Evolutionary conservation across 2,797 vertebrate species (phyloP).

Genomic region (Brotula barbata): DNA sequence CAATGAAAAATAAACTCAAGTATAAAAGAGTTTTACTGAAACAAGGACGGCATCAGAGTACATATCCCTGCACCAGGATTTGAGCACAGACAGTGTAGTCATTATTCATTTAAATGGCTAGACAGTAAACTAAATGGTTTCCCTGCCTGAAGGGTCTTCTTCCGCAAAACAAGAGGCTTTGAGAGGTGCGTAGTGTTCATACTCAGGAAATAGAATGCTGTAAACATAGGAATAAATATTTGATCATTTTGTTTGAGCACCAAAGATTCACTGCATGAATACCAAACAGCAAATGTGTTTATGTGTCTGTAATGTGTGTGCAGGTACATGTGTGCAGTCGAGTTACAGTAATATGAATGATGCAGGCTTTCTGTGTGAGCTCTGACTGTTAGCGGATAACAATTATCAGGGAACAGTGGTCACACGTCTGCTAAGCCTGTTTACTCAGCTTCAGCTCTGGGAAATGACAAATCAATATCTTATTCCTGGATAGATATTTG

Average conservation of each 20-base stretch:
- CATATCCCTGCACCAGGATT: not conserved
- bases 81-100: slow-evolving; percentile 1
- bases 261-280: slow-evolving; percentile 34
- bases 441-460: slow-evolving; percentile 55
- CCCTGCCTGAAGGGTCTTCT: not conserved
- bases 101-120: slow-evolving; percentile 13
- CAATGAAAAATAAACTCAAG: too few species aligned
- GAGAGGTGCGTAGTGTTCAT: slow-evolving; percentile 30
- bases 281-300: slow-evolving; percentile 17
- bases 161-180: slow-evolving; percentile 11
- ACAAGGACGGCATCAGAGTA: not conserved
- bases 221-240: slow-evolving; percentile 53
- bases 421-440: slow-evolving; percentile 52
- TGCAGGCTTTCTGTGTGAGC: slow-evolving; percentile 9
- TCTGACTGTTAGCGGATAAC: slow-evolving; percentile 40
- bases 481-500: slow-evolving; percentile 70
- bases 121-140: slow-evolving; percentile 27
- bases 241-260: slow-evolving; percentile 43
- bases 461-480: slow-evolving; percentile 73
- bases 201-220: slow-evolving; percentile 14
- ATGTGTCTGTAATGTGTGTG: not conserved
- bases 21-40: not conserved
- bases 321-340: not conserved
- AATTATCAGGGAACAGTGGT: slow-evolving; percentile 47
- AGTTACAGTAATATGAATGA: slow-evolving; percentile 8